These are phyloP conservation scores for Philopotamus ludificatus DNA, from an alignment of 1,140 invertebrate species.

Conservation along the genomic window DNA sequence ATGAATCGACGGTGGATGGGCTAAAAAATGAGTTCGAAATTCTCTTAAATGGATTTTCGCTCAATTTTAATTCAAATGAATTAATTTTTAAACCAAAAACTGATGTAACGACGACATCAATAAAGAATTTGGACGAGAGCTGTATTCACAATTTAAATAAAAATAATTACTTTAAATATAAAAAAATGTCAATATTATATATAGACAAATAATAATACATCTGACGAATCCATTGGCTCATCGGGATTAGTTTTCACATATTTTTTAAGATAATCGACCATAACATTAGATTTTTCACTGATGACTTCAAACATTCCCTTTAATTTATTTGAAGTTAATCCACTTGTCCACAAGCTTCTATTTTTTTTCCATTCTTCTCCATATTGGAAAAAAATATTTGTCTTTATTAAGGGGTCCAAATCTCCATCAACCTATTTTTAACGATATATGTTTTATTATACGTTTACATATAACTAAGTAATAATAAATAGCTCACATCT, in stretches of 20 bases:
- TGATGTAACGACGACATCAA: slow-evolving; percentile 28
- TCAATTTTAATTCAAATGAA: slow-evolving; percentile 26
- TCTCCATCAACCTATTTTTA: slow-evolving; percentile 44
- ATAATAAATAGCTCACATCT: too few relatives aligned
- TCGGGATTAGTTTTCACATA: slow-evolving; percentile 20
- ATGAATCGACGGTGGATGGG: slow-evolving; percentile 19
- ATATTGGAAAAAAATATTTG: slow-evolving; percentile 52
- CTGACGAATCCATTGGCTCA: slow-evolving; percentile 31
- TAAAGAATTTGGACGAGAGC: slow-evolving; percentile 30
- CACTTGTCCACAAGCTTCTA: slow-evolving; percentile 25
- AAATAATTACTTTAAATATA: too few relatives aligned
- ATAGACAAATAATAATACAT: too few relatives aligned
- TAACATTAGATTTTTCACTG: slow-evolving; percentile 14
- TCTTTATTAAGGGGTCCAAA: slow-evolving; percentile 48
- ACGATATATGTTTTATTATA: too few relatives aligned
- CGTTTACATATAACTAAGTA: too few relatives aligned
- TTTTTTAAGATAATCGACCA: slow-evolving; percentile 32
- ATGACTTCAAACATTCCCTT: slow-evolving; percentile 19
- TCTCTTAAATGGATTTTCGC: slow-evolving; percentile 28
- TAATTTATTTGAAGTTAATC: slow-evolving; percentile 24
- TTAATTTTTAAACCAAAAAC: slow-evolving; percentile 28
- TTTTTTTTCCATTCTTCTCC: slow-evolving; percentile 56
- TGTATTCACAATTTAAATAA: too few relatives aligned
- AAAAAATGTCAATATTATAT: too few relatives aligned
- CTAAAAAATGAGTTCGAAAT: slow-evolving; percentile 25